Conservation (phyloP, 2,888 invertebrate genomes). For the Troglohyphantes excavatus region DNA sequence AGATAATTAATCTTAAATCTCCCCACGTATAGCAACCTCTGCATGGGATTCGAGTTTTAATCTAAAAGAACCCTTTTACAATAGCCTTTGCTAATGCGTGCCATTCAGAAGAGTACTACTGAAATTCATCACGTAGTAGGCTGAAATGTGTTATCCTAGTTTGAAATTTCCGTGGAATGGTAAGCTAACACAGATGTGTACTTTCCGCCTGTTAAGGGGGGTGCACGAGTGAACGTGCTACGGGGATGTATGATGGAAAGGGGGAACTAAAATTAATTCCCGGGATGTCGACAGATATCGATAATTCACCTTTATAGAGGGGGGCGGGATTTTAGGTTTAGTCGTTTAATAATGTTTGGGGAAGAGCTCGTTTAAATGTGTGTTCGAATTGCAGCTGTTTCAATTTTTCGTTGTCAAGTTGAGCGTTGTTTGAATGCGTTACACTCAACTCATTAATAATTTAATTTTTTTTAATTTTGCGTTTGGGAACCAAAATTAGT, state of each 20-base stretch:
- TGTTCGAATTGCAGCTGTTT: too few species aligned
- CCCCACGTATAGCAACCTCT: not conserved
- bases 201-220: constrained; percentile 41
- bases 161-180: constrained; percentile 2
- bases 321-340: not conserved
- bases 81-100: not conserved
- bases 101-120: not conserved
- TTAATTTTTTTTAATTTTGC: too few species aligned
- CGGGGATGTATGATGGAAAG: not conserved
- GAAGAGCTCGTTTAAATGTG: too few species aligned
- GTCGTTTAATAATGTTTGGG: too few species aligned
- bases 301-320: constrained; percentile 48
- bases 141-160: constrained; percentile 17
- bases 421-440: too few species aligned
- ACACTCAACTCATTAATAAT: too few species aligned
- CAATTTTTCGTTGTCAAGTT: too few species aligned
- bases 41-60: not conserved
- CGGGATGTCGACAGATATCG: constrained; percentile 52
- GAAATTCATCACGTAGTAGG: constrained; percentile 23
- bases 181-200: constrained; percentile 47
- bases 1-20: not conserved
- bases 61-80: constrained; percentile 8
- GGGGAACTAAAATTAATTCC: constrained; percentile 48
- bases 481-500: too few species aligned
- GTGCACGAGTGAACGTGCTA: not conserved